Base-by-base conservation (phyloP, 2,888 invertebrate genomes). In the Nemotelus nigrinus region DNA sequence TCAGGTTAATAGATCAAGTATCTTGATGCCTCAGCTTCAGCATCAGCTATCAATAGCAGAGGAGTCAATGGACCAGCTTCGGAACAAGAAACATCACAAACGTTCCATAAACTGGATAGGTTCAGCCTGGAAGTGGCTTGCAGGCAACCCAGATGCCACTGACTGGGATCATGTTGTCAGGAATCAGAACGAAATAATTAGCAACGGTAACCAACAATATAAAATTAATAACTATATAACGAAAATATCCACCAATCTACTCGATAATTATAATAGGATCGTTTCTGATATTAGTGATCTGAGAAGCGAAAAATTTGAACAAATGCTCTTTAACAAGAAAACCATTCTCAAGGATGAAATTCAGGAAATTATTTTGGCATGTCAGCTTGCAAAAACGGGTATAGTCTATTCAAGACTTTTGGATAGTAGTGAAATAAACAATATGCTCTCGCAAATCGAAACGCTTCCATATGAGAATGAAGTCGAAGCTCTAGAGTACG, bases 381-480 rank as follows among this genome's bases (percentile, higher is more conserved):
- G 55, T 39, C 70, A 70, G 50, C 25, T 70, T 10, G 70, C 70
- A 4, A 70, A 70, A 55, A 7, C 25, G 8, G 70, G 53, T 43
- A 53, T 70, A 10, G 70, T 70, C 3, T 53, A 53, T 55, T 10
- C 53, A 53, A 72, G 60, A 25, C 43, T 57, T 7, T 45, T 72
- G 25, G 43, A 43, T 47, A 57, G 2, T 45, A 7, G 4, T 41
- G 48, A 72, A 25, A 58, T 75, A 4, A 48, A 48, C 48, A 64
- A 75, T 8, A 4, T 64, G 3, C 50, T 75, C 5, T 63, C 67
- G 0, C 79, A 80, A 64, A 25, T 78, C 0, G 79, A 81, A 57
- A 80, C 80, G 0, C 70, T 81, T 45, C 79, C 80, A 2, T 80
- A 80, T 50, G 44, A 43, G 3, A 81, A 81, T 44, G 77, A 75